Base-by-base conservation (phyloP, 1,140 invertebrate genomes). In the Caerostris darwini region DNA sequence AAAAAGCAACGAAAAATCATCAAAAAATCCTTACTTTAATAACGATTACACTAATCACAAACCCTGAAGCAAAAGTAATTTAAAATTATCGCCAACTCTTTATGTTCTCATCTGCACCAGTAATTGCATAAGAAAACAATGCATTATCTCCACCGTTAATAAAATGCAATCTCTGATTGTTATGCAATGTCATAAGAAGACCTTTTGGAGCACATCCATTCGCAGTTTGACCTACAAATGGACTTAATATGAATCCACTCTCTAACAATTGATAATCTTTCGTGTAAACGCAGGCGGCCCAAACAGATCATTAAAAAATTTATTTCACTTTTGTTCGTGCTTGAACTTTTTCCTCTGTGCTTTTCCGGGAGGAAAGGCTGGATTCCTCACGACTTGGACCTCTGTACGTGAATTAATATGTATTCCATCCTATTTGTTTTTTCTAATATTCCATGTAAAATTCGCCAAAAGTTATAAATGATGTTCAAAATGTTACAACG, bases 241-340 rank as follows among this genome's bases (percentile, higher is more conserved):
- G 71, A 53, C 71, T 77, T 77, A 77, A 77, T 77, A 50, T 34
- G 12, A 53, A 34, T 50, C 34, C 71, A 34, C 34, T 34, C 50
- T 77, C 71, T 50, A 77, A 77, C 71, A 77, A 77, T 77, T 77
- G 71, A 77, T 77, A 77, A 77, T 77, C 71, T 7, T 34, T 19
- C 10, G 34, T 12, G 71, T 77, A 50, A 50, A 77, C 10, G 71
- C 71, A 77, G n/a, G 7, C 71, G 34, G 71, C 8, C 34, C 71
- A 50, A 77, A 53, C 34, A 77, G 71, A 77, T 77, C 71, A 77
- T 77, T 77, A 77, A 50, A 77, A 77, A 77, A 77, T 50, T 77
- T 77, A 77, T 77, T 77, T 77, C 71, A 77, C 71, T 53, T 77
- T 77, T 77, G 71, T 77, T 77, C 71, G 71, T 77, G 71, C 71